These are phyloP conservation scores for Hyles lineata DNA, from an alignment of 2,888 invertebrate genomes.

Conservation along the genomic window DNA sequence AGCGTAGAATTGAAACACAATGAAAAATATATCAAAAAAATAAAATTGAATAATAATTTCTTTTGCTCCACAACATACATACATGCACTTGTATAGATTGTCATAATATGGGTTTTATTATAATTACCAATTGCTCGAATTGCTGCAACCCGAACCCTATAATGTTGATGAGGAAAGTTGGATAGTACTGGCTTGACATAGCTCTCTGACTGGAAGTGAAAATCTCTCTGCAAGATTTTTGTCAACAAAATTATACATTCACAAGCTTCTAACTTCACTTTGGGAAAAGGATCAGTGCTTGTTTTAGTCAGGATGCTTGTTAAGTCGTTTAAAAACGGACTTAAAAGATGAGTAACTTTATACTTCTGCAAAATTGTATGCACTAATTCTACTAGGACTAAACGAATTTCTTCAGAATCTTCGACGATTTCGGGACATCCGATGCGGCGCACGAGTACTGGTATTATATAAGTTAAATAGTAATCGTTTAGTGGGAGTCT, in stretches of 20 bases:
- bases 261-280: slow-evolving; percentile 92
- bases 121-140: slow-evolving; percentile 88
- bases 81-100: too few relatives aligned
- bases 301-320: slow-evolving; percentile 89
- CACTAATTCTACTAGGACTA: slow-evolving; percentile 88
- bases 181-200: slow-evolving; percentile 89
- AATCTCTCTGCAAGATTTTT: slow-evolving; percentile 86
- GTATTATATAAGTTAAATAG: slow-evolving; percentile 90
- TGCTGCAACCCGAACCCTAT: slow-evolving; percentile 90
- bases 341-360: slow-evolving; percentile 83
- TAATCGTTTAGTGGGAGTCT: slow-evolving; percentile 88
- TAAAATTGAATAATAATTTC: too few relatives aligned
- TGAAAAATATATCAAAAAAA: too few relatives aligned
- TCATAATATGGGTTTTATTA: not conserved
- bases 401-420: slow-evolving; percentile 91
- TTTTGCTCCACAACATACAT: too few relatives aligned
- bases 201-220: slow-evolving; percentile 90
- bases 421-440: slow-evolving; percentile 90
- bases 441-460: slow-evolving; percentile 90
- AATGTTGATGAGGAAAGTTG: slow-evolving; percentile 93
- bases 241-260: slow-evolving; percentile 88
- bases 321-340: slow-evolving; percentile 90
- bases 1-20: not conserved
- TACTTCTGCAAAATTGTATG: slow-evolving; percentile 87
- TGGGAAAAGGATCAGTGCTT: slow-evolving; percentile 91